Evolutionary conservation across 2,797 vertebrate species (phyloP), one percentile per base, ranked within the genome.

Genomic region (Enteromius paludinosus): DNA sequence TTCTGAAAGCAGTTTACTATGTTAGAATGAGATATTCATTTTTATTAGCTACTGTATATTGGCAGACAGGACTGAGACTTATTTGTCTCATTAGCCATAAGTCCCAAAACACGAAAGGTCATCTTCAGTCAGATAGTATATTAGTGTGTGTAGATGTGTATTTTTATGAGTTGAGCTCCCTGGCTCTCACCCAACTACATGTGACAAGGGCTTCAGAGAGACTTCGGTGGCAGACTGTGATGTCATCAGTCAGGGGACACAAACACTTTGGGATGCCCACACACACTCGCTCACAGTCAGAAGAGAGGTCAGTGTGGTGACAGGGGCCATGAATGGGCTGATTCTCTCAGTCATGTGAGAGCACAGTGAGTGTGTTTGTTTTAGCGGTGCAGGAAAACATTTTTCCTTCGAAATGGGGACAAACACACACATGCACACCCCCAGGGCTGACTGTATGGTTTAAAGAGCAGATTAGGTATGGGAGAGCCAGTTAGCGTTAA

Each of bases 301-400:
- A 80, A 71, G 61, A 72, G 79, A 81, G 80, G 78, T 84, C 82
- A 79, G 41, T 81, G 82, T 81, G 74, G 76, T 86, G 82, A 87
- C 73, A 52, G 61, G 52, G 52, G 33, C 69, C 9, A 78, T 87
- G 84, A 85, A 87, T 87, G 77, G 86, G 73, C 68, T 77, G 80
- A 83, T 85, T 87, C 78, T 85, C 74, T 68, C 59, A 71, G 81
- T 83, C 72, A 83, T 85, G 83, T 87, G 83, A 83, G 71, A 83
- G 62, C 47, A 76, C 78, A 59, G 81, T 66, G 81, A 78, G 71
- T 83, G 77, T 70, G 68, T 83, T 64, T 86, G 84, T 79, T 70
- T 73, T 68, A 76, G 62, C 43, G 20, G 47, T 28, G 6, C 49
- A 83, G 73, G 52, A 59, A 84, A 84, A 79, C 8, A 45, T 45